phyloP scores from a whole-genome alignment of 2,888 invertebrate species.

The Caenorhabditis auriculariae region DNA sequence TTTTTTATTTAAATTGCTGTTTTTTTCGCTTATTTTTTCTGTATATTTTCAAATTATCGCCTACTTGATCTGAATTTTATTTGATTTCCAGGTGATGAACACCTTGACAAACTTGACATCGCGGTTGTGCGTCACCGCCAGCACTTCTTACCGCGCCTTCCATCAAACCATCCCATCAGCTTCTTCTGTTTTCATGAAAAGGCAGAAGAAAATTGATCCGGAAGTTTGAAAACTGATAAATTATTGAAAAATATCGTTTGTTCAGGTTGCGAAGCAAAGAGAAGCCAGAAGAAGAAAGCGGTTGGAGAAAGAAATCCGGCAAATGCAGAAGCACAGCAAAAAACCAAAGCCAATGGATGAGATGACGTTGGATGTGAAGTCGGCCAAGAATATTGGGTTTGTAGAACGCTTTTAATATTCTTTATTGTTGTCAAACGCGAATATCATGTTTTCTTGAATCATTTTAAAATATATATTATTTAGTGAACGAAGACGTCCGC shows the following conservation, averaged over 20 bases:
- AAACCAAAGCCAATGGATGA: constrained; percentile 89
- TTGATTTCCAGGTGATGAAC: not conserved
- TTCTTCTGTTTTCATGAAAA: constrained; percentile 56
- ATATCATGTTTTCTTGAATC: not conserved
- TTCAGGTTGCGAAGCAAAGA: constrained; percentile 74
- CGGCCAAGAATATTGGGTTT: constrained; percentile 54
- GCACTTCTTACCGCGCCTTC: no score
- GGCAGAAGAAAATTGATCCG: constrained; percentile 60
- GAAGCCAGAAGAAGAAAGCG: constrained; percentile 81
- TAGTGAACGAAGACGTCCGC: constrained; percentile 60
- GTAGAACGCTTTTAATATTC: constrained; percentile 5
- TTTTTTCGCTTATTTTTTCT: not conserved
- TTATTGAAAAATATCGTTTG: not conserved
- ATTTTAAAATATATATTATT: not conserved
- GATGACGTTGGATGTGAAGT: constrained; percentile 69
- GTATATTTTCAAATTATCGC: not conserved
- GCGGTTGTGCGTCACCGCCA: not conserved
- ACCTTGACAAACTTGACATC: not conserved
- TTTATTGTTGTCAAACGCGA: not conserved
- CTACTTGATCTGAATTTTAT: not conserved
- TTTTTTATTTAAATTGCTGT: not conserved
- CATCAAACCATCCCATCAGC: constrained; percentile 16
- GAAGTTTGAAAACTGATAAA: constrained; percentile 31
- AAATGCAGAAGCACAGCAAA: constrained; percentile 78
- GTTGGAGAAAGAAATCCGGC: constrained; percentile 77